Conservation (phyloP, 2,797 vertebrate genomes). For the Odontamblyopus lacepedii region DNA sequence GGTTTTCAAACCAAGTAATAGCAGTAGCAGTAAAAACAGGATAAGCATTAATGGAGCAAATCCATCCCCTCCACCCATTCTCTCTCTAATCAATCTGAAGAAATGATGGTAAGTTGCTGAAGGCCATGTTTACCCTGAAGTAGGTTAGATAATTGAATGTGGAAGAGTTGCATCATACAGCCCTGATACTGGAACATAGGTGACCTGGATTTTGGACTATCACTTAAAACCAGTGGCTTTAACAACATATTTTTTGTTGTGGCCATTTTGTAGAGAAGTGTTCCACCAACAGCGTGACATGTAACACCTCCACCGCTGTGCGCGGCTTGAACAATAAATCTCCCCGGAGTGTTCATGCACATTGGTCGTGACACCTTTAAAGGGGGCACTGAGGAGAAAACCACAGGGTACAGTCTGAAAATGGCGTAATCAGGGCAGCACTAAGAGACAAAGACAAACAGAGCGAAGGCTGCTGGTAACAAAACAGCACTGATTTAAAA, state of each 20-base stretch:
- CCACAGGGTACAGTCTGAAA: slow-evolving; percentile 42
- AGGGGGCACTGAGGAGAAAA: slow-evolving; percentile 46
- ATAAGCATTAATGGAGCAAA: too few relatives aligned
- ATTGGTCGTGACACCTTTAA: slow-evolving; percentile 48
- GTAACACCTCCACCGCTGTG: slow-evolving; percentile 35
- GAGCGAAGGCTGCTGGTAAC: slow-evolving; percentile 25
- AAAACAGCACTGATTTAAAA: slow-evolving; percentile 51
- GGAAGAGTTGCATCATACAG: slow-evolving; percentile 10
- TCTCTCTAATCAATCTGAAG: too few relatives aligned
- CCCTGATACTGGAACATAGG: slow-evolving; percentile 30
- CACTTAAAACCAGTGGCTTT: slow-evolving; percentile 14
- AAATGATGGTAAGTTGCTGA: not conserved
- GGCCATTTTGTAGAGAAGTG: slow-evolving; percentile 26
- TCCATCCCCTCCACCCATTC: too few relatives aligned
- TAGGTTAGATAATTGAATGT: not conserved
- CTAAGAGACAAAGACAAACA: slow-evolving; percentile 37
- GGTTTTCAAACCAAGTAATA: too few relatives aligned
- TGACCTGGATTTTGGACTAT: slow-evolving; percentile 18
- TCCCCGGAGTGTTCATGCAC: slow-evolving; percentile 39
- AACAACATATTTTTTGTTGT: slow-evolving; percentile 6
- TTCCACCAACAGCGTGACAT: slow-evolving; percentile 14
- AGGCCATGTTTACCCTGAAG: not conserved
- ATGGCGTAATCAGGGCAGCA: slow-evolving; percentile 38
- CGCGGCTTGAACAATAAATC: slow-evolving; percentile 37
- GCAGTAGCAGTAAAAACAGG: too few relatives aligned